Evolutionary conservation across 2,113 vertebrate species (phyloP).

Genomic region (Ctenodactylus gundi): DNA sequence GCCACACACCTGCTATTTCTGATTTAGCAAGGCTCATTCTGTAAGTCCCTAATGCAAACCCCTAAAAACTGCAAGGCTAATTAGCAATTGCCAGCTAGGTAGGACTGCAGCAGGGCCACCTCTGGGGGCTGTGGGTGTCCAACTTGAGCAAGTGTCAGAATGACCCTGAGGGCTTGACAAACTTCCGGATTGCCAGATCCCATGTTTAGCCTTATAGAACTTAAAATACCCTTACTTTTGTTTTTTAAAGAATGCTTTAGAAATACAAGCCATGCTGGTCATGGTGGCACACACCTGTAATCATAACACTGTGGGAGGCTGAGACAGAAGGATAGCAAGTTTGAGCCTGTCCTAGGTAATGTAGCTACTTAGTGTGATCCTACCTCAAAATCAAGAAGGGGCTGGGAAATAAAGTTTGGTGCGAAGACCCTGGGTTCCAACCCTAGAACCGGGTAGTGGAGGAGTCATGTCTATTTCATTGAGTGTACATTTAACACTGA

Average conservation of each 20-base stretch:
- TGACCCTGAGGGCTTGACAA: not conserved
- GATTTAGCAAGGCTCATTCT: not conserved
- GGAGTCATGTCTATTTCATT: too few relatives aligned
- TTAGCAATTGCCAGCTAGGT: not conserved
- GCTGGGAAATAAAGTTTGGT: too few relatives aligned
- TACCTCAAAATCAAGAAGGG: too few relatives aligned
- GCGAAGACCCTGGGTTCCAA: too few relatives aligned
- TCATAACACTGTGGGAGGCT: too few relatives aligned
- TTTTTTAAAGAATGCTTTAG: constrained; percentile 16
- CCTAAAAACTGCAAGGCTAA: not conserved
- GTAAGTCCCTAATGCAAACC: not conserved
- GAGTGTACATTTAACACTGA: not conserved
- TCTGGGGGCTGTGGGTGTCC: not conserved
- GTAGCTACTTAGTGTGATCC: too few relatives aligned
- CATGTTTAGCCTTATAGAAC: not conserved
- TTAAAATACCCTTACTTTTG: not conserved
- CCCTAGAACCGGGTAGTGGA: too few relatives aligned
- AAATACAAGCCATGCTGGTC: not conserved
- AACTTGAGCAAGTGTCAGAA: not conserved
- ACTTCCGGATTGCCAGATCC: not conserved
- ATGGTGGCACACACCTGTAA: too few relatives aligned
- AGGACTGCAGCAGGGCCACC: not conserved
- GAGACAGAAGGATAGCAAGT: too few relatives aligned
- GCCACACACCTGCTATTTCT: not conserved
- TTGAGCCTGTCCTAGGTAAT: too few relatives aligned